These are phyloP conservation scores for Gymnoscopelus braueri DNA, from an alignment of 2,797 vertebrate species.

Conservation along the genomic window DNA sequence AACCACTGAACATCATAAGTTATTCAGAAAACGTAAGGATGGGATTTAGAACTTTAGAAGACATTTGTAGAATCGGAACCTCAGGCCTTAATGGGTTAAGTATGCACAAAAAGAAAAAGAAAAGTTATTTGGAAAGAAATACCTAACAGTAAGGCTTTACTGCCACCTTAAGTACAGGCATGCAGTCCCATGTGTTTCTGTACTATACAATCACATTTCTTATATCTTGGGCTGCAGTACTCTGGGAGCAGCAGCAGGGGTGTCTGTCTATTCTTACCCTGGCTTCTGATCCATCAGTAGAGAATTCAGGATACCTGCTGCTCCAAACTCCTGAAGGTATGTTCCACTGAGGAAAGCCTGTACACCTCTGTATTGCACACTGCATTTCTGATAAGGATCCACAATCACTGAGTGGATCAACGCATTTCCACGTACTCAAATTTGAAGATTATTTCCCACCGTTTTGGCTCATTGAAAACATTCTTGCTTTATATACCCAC, in stretches of 20 bases:
- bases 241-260: constrained; percentile 14
- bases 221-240: neutral
- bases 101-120: too few relatives aligned
- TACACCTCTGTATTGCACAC: constrained; percentile 19
- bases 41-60: too few relatives aligned
- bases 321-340: constrained; percentile 36
- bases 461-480: constrained; percentile 13
- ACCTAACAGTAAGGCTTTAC: too few relatives aligned
- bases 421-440: neutral
- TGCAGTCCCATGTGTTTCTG: too few relatives aligned
- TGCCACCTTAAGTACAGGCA: too few relatives aligned
- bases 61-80: too few relatives aligned
- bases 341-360: constrained; percentile 42
- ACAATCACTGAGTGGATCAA: constrained; percentile 21
- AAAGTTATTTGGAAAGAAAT: too few relatives aligned
- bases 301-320: constrained; percentile 44
- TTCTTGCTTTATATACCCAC: constrained; percentile 20
- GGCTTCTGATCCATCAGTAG: constrained; percentile 52
- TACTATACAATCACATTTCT: neutral
- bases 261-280: constrained; percentile 60
- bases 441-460: neutral
- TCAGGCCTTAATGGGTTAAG: too few relatives aligned
- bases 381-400: constrained; percentile 44
- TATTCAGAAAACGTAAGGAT: too few relatives aligned
- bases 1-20: too few relatives aligned